A percentile compares a stretch with the other conserved stretches of the same genome.
phyloP scores from a whole-genome alignment of 2,113 vertebrate species.

The Acrocephalus kingi region DNA sequence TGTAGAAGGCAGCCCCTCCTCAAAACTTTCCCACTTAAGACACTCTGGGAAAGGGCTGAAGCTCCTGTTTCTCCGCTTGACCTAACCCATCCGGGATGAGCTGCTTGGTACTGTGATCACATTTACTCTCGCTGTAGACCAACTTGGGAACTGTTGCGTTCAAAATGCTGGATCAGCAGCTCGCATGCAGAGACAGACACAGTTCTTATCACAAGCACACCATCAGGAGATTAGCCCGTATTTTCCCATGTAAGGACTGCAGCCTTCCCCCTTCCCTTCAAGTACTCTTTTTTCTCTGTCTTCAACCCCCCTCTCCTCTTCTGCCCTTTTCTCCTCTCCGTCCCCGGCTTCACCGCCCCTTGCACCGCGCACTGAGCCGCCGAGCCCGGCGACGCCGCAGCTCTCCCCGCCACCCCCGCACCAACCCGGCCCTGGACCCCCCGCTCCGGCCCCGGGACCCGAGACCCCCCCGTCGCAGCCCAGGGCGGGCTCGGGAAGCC shows the following conservation, averaged over 20 bases:
- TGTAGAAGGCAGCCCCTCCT: neutral
- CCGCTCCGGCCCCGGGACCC: no score
- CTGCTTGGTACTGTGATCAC: neutral
- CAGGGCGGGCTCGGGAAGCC: neutral
- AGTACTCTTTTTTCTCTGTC: neutral
- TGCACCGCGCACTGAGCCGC: neutral
- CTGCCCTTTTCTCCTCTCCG: neutral
- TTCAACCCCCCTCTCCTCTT: neutral
- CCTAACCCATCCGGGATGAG: neutral
- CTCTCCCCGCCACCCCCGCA: neutral
- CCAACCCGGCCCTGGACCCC: neutral
- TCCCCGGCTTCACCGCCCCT: neutral
- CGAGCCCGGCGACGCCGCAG: neutral
- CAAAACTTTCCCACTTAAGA: conserved; percentile 1
- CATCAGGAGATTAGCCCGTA: neutral
- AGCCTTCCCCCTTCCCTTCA: neutral
- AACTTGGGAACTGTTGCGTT: neutral
- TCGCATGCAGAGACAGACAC: neutral
- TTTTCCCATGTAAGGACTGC: conserved; percentile 27
- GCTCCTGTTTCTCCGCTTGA: neutral
- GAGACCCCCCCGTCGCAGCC: neutral
- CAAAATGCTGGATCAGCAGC: conserved; percentile 46
- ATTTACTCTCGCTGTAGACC: neutral
- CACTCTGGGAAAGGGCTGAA: neutral
- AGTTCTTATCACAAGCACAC: neutral